Evolutionary conservation across 2,888 invertebrate species (phyloP), one percentile per base, ranked within the genome.

Genomic region (Merodon equestris): DNA sequence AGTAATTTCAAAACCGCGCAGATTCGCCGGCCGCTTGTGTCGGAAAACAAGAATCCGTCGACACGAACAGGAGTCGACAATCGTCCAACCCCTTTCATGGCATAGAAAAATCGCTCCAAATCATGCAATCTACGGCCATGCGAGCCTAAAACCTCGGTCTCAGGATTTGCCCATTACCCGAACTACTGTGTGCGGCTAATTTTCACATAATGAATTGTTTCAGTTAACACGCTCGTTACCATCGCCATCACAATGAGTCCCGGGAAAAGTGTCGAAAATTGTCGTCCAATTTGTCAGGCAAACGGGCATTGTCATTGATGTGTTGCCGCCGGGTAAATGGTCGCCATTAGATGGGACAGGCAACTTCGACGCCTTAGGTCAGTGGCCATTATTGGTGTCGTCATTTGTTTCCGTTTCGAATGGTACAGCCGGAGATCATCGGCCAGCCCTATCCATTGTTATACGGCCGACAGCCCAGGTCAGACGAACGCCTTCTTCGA

Each of bases 201-300:
- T 74, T 54, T 58, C 79, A 74, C 79, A 60, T 79, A 79, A 79
- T 79, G 79, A 79, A 79, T 79, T 74, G 74, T 61, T 74, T 67
- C 27, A 74, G 74, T 79, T 79, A 73, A 79, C 68, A 79, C 64
- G 79, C 79, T 74, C 74, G 70, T 74, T 70, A 74, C 79, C 74
- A 68, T 58, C 73, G 53, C 48, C 56, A 51, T 44, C 12, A 38
- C 45, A 14, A 13, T 5, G 9, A 1, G 27, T 12, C 10, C 17
- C 38, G 40, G 40, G 38, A 53, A 67, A 61, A 54, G 77, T 76
- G 72, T 67, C 67, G 67, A 77, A 77, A 77, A 72, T 77, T 63
- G 77, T 48, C 53, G 77, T 63, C 72, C 76, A 73, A 77, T 77
- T 77, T 77, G 77, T 77, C 73, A 73, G 51, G 48, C 38, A 54